These are phyloP conservation scores for Dinoponera quadriceps DNA, from an alignment of 1,140 invertebrate genomes.

Conservation along the genomic window DNA sequence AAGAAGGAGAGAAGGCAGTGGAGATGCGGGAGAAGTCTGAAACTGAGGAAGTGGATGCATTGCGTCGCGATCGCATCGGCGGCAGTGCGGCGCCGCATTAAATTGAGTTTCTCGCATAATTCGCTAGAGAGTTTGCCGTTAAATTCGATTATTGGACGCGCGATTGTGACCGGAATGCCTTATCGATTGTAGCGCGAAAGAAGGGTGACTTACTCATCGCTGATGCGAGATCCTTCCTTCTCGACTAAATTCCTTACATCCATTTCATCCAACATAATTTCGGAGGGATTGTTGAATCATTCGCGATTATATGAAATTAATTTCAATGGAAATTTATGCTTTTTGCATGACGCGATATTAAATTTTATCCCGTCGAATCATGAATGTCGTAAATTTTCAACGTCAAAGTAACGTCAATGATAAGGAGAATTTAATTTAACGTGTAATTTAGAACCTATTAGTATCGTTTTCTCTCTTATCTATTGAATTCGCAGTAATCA, in stretches of 20 bases:
- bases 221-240: not conserved
- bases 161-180: slow-evolving; percentile 13
- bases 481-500: not conserved
- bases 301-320: not conserved
- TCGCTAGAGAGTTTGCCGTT: slow-evolving; percentile 14
- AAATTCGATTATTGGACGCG: slow-evolving; percentile 23
- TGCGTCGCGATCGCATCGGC: slow-evolving; percentile 7
- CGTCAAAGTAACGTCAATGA: not conserved
- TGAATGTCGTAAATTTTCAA: too few relatives aligned
- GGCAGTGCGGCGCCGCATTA: not conserved
- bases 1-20: not conserved
- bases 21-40: not conserved
- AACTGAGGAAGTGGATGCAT: slow-evolving; percentile 2
- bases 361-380: too few relatives aligned
- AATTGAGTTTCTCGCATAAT: slow-evolving; percentile 58
- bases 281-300: not conserved
- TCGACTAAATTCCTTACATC: not conserved
- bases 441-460: not conserved
- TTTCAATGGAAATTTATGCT: not conserved
- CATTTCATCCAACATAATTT: not conserved
- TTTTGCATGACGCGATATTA: not conserved
- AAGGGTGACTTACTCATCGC: not conserved
- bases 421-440: not conserved
- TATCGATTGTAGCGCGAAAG: not conserved
- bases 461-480: not conserved